Base-by-base conservation (phyloP, 1,140 invertebrate genomes). In the Papilio xuthus region DNA sequence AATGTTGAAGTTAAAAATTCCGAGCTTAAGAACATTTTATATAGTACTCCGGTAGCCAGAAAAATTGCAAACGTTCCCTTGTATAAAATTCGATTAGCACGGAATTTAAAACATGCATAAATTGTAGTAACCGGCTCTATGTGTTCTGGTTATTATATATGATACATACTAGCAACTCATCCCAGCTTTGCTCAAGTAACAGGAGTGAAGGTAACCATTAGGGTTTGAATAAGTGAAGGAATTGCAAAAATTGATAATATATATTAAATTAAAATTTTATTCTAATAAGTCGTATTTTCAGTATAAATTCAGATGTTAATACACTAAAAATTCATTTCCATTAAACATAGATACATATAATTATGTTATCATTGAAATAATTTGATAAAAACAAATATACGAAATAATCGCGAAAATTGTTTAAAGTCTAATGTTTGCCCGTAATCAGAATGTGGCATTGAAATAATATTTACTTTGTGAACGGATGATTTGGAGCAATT, bases 31-130 rank as follows among this genome's bases (percentile, higher is more conserved):
- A 47, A 70, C 50, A 37, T 76, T 79, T 79, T 44, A 80, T 76
- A 84, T 26, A 9, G 4, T 26, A 50, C 26, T 8, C 72, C 32
- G 50, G 13, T 53, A 63, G 71, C 78, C 72, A 82, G 81, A 81
- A 72, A 82, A 81, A 81, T 70, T 15, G 83, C 78, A 78, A n/a
- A n/a, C 41, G 76, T 56, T 78, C 79, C 77, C 69, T 78, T 72
- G 83, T 78, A 81, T 84, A 83, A 84, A 81, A 83, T 83, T 77
- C 75, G 81, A 84, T 84, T 83, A 84, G 83, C 77, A 60, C 56
- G 74, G 78, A 84, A 84, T 84, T 82, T 83, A 80, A 79, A 81
- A 50, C 70, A 47, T 77, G 63, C 80, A 78, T 77, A 50, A 56
- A 18, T 53, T 20, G 20, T 53, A 53, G 1, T 15, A 47, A 47